Evolutionary conservation across 2,888 invertebrate species (phyloP).

Genomic region (Limnephilus auricula): DNA sequence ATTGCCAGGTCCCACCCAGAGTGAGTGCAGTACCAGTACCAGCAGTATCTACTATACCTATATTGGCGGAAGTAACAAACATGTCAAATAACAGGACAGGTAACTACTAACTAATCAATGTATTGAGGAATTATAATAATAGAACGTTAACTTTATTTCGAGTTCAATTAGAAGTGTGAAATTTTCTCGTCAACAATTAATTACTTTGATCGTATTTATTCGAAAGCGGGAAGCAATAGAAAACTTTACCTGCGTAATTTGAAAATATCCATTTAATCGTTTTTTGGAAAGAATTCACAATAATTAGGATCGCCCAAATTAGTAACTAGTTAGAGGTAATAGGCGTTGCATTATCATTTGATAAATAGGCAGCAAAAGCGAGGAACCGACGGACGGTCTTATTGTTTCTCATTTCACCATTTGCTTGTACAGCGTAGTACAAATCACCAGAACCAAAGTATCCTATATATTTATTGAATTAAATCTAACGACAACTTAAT

Average conservation of each 20-base stretch:
- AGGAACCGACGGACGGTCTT: background rate
- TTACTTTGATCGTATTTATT: slow-evolving; percentile 10
- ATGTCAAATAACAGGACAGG: background rate
- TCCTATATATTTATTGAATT: slow-evolving; percentile 44
- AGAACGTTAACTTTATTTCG: background rate
- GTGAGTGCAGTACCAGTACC: too few species aligned
- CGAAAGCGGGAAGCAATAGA: slow-evolving; percentile 17
- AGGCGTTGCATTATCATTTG: slow-evolving; percentile 10
- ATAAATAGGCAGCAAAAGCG: background rate
- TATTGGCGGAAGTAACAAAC: background rate
- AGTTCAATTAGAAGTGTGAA: slow-evolving; percentile 13
- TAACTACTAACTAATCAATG: slow-evolving; percentile 6
- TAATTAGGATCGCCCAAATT: slow-evolving; percentile 15
- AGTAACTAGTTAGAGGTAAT: slow-evolving; percentile 37
- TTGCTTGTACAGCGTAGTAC: slow-evolving; percentile 49
- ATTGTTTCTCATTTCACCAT: slow-evolving; percentile 20
- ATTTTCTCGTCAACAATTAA: slow-evolving; percentile 6
- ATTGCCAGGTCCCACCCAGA: too few species aligned
- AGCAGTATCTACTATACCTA: background rate
- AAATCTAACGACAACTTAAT: slow-evolving; percentile 24
- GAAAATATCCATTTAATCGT: slow-evolving; percentile 10
- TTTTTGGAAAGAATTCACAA: slow-evolving; percentile 8
- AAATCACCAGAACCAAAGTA: slow-evolving; percentile 50
- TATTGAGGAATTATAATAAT: slow-evolving; percentile 31
- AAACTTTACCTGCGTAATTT: slow-evolving; percentile 14